Evolutionary conservation across 1,140 invertebrate genomes (phyloP), one percentile per base, ranked within the genome.

Genomic region (Zophobas morio): DNA sequence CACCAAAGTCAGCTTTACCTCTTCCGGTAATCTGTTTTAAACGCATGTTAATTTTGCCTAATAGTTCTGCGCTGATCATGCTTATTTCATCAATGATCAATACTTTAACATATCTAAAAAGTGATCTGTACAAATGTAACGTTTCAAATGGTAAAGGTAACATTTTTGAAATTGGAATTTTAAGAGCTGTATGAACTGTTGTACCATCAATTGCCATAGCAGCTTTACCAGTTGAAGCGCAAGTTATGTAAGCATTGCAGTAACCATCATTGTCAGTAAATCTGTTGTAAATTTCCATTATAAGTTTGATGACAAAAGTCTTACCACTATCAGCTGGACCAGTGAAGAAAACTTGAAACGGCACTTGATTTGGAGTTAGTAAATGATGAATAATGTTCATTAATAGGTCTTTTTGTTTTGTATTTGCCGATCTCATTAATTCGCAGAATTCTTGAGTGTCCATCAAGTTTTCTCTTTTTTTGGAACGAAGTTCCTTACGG

Each of bases 161-260:
- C 8, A 47, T 6, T 47, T 46, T 71, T 20, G 70, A 71, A 8
- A 71, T 6, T 46, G 76, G 54, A 47, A 83, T 82, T 79, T 81
- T 81, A 5, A 83, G 49, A 37, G 80, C 80, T 49, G 83, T 83
- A 80, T 86, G 84, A 75, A 86, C 79, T 51, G 84, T 85, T 2
- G 82, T 82, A 46, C 82, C 83, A 57, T 76, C 75, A 46, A 86
- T 84, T 1, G 84, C 82, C 5, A 85, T 81, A 47, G 85, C 84
- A 71, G 84, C 84, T 81, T 86, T 85, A 1, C 84, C 84, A n/a
- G 84, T 85, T 6, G 83, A 84, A 57, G 85, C 85, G 78, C 85
- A 85, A 5, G 81, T 49, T 6, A 85, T 79, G 51, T 82, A 84
- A 0, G 84, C 56, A 76, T 85, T 84, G 51, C 70, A 71, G 20